A percentile compares a stretch with the other conserved stretches of the same genome.
These are phyloP conservation scores for Epicauta chinensis DNA, from an alignment of 1,140 invertebrate genomes.

Conservation along the genomic window DNA sequence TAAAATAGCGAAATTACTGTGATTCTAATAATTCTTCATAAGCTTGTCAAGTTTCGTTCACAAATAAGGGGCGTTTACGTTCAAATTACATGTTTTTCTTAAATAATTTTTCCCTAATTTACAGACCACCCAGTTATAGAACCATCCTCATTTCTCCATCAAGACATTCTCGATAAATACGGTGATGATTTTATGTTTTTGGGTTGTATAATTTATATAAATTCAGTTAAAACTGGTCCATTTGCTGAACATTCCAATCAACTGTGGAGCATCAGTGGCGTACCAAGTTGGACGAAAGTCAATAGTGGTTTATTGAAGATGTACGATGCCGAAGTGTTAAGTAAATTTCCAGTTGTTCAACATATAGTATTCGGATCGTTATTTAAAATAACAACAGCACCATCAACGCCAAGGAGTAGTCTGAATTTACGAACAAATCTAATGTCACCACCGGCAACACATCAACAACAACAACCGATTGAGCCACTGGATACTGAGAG, in stretches of 20 bases:
- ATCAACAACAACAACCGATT: too few species aligned
- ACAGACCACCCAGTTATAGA: constrained; percentile 73
- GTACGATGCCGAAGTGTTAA: constrained; percentile 91
- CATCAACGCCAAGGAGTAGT: constrained; percentile 14
- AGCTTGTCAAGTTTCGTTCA: too few species aligned
- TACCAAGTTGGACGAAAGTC: constrained; percentile 89
- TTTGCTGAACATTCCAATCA: constrained; percentile 99
- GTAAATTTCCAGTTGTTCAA: constrained; percentile 96
- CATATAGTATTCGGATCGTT: constrained; percentile 95
- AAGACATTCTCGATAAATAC: constrained; percentile 67
- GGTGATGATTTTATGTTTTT: constrained; percentile 90
- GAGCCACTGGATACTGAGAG: too few species aligned
- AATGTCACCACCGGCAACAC: too few species aligned
- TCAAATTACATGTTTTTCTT: too few species aligned
- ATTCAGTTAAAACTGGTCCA: constrained; percentile 92
- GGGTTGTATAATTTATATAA: constrained; percentile 91
- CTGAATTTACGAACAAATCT: too few species aligned
- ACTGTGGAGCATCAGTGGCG: constrained; percentile 96
- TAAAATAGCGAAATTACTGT: too few species aligned
- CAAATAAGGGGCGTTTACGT: too few species aligned
- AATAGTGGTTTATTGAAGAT: constrained; percentile 96
- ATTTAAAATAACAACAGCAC: constrained; percentile 57
- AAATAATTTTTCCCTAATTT: too few species aligned
- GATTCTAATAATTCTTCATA: too few species aligned
- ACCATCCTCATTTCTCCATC: constrained; percentile 79